phyloP scores from a whole-genome alignment of 2,888 invertebrate species.

The Buathra laborator region DNA sequence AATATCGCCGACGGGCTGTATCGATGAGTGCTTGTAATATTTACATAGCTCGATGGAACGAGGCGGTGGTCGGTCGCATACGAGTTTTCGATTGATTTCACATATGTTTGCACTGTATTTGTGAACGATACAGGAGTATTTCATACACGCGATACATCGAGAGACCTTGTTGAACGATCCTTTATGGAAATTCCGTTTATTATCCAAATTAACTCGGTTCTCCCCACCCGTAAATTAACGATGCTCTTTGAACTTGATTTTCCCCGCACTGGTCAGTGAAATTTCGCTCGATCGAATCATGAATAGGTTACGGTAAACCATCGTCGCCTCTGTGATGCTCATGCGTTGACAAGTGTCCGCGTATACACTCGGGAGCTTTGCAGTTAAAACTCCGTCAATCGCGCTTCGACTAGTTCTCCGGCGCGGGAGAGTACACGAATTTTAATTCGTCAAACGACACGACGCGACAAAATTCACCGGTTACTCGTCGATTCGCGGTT shows the following conservation, averaged over 20 bases:
- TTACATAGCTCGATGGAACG: not conserved
- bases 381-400: not conserved
- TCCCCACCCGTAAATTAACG: constrained; percentile 47
- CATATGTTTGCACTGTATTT: constrained; percentile 32
- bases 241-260: constrained; percentile 63
- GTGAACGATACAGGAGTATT: constrained; percentile 10
- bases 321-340: not conserved
- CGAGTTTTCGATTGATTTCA: constrained; percentile 36
- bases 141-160: not conserved
- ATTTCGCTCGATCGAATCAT: constrained; percentile 23
- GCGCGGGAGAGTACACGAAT: not conserved
- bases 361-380: not conserved
- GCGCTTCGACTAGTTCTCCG: not conserved
- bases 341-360: not conserved
- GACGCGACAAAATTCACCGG: too few relatives aligned
- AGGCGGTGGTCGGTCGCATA: not conserved
- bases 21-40: constrained; percentile 1
- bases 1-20: not conserved
- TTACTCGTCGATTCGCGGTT: too few relatives aligned
- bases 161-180: constrained; percentile 14
- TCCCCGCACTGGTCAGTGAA: constrained; percentile 9
- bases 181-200: constrained; percentile 62
- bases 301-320: constrained; percentile 2
- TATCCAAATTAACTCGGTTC: constrained; percentile 58
- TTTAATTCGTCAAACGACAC: not conserved